Base-by-base conservation (phyloP, 2,888 invertebrate species). In the Drosophila colorata region DNA sequence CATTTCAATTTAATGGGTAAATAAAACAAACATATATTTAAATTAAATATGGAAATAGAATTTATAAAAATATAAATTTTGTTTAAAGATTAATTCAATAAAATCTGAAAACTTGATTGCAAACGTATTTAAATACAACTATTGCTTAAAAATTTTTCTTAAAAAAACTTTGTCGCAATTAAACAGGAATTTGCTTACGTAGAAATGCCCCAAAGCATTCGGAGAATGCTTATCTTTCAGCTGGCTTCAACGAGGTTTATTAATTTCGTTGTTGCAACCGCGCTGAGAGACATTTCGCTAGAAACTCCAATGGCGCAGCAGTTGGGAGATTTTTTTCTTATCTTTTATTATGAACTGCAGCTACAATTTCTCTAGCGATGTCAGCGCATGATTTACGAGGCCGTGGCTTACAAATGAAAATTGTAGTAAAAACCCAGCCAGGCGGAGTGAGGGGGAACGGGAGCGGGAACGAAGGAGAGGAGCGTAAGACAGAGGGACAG, bases 311-410 rank as follows among this genome's bases (percentile, higher is more conserved):
- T 74, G 80, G 51, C 41, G 64, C 49, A 57, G 58, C 46, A 64
- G 67, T 72, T 56, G 47, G 11, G 48, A 40, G 31, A 49, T 57
- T 43, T 47, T 56, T 44, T 68, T 69, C 78, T 83, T 80, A 73
- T 83, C 72, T 74, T 80, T 83, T 86, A 80, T 80, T 81, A 87
- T 83, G 78, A 83, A 80, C 85, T 87, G 78, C 78, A 84, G 84
- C 75, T 80, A 83, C 74, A 86, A 87, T 78, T 84, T 80, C 81
- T 84, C 74, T 67, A 44, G 78, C 72, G 60, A 71, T 83, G 85
- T 83, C 87, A 87, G 78, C 84, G 85, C 79, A 87, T 83, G 82
- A 83, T 87, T 83, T 87, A 87, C 85, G 87, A 78, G 74, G 69
- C 64, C 69, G 63, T 75, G 68, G 74, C 73, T 71, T 78, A 74